phyloP scores from a whole-genome alignment of 2,888 invertebrate genomes.

The Branchellion lobata region DNA sequence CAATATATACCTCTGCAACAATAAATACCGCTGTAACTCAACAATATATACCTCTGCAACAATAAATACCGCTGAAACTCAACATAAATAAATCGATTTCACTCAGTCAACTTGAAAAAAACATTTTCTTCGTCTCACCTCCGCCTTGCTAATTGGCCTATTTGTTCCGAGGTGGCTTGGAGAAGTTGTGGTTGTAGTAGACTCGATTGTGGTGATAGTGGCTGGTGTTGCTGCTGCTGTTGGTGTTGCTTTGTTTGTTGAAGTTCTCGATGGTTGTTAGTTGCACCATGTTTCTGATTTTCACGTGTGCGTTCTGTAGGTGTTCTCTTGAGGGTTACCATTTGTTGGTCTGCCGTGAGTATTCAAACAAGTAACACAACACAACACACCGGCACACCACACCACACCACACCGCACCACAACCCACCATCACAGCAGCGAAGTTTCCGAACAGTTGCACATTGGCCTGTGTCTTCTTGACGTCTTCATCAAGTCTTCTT shows the following conservation, averaged over 20 bases:
- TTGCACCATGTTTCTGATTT: not conserved
- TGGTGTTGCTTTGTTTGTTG: not conserved
- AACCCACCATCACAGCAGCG: constrained; percentile 50
- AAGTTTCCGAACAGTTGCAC: constrained; percentile 53
- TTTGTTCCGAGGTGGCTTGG: not conserved
- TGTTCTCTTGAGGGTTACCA: not conserved
- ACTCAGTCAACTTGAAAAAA: no score
- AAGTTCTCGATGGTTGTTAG: not conserved
- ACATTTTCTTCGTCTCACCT: no score
- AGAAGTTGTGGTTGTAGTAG: constrained; percentile 2
- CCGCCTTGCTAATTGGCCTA: not conserved
- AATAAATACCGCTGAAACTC: no score
- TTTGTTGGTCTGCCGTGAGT: not conserved
- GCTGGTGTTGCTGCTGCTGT: not conserved
- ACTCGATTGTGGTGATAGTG: not conserved
- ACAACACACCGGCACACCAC: no score
- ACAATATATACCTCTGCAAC: no score
- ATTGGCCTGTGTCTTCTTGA: constrained; percentile 40
- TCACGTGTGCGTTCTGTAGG: not conserved
- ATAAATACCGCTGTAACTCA: no score
- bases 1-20: no score
- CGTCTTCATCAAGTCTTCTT: not conserved
- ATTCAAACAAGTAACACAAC: no score
- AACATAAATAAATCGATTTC: no score
- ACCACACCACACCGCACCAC: no score